Base-by-base conservation (phyloP, 2,888 invertebrate species). In the Hyles lineata region DNA sequence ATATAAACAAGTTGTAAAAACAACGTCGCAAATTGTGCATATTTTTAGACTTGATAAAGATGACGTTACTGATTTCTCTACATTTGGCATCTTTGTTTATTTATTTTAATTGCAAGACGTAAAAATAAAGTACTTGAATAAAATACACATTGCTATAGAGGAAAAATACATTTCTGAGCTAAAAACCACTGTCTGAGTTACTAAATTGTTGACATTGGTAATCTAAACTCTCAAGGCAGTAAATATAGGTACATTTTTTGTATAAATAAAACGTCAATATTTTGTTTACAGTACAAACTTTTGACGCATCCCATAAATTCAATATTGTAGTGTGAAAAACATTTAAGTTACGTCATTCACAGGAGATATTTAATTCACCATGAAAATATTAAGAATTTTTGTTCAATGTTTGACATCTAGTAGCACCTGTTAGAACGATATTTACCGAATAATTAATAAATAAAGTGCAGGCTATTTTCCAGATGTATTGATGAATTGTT, bases 261-360 rank as follows among this genome's bases (percentile, higher is more conserved):
- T n/a, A n/a, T 55, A 6, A n/a, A 55, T n/a, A 55, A 55, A 55
- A n/a, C 55, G n/a, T n/a, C 55, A 7, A n/a, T 55, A 55, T n/a
- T 55, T 55, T 55, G 55, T 55, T 55, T 55, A 55, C n/a, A 55
- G 17, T 55, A 55, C 55, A 55, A 55, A n/a, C 55, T 55, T 55
- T 55, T 55, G 55, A n/a, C n/a, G n/a, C 55, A 17, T 55, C 55
- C n/a, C 7, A 55, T n/a, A 55, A 8, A 55, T 5, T n/a, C n/a
- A 55, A 55, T 19, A 19, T 55, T n/a, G 55, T n/a, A n/a, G 0
- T 6, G 19, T 7, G 5, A 7, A 55, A 55, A 55, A 55, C 19
- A 55, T n/a, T 6, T n/a, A 19, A n/a, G 6, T 55, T 19, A 55
- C 55, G 55, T n/a, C 19, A 55, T n/a, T 55, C 55, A 55, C 55